These are phyloP conservation scores for Lasioglossum figueresi DNA, from an alignment of 2,888 invertebrate species.

Conservation along the genomic window DNA sequence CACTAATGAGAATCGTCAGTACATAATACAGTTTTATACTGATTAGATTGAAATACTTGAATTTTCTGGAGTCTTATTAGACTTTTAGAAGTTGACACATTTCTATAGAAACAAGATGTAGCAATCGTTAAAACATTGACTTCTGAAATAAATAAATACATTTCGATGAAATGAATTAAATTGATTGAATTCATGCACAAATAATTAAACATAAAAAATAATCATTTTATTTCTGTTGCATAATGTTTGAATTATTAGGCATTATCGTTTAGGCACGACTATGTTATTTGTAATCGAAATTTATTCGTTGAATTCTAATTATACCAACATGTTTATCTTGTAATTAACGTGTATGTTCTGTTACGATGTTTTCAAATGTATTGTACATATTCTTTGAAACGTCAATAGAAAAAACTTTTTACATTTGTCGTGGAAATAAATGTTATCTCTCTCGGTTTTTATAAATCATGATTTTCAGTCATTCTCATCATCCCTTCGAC, in stretches of 20 bases:
- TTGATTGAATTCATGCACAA: not conserved
- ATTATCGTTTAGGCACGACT: not conserved
- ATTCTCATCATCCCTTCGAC: not conserved
- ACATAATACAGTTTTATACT: slow-evolving; percentile 16
- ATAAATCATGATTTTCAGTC: not conserved
- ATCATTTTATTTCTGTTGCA: not conserved
- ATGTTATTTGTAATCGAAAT: not conserved
- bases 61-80: not conserved
- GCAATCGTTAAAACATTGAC: not conserved
- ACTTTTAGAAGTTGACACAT: not conserved
- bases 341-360: not conserved
- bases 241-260: not conserved
- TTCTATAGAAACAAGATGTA: not conserved
- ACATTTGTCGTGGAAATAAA: slow-evolving; percentile 24
- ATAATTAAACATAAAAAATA: not conserved
- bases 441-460: not conserved
- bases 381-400: slow-evolving; percentile 4
- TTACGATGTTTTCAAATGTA: not conserved
- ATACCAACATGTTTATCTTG: not conserved
- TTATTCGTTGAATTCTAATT: slow-evolving; percentile 13
- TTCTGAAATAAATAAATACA: slow-evolving; percentile 9
- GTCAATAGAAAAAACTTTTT: slow-evolving; percentile 26
- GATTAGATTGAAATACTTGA: slow-evolving; percentile 4
- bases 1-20: not conserved
- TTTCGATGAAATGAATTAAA: not conserved